These are phyloP conservation scores for Sisor rabdophorus DNA, from an alignment of 2,113 vertebrate genomes.

Conservation along the genomic window DNA sequence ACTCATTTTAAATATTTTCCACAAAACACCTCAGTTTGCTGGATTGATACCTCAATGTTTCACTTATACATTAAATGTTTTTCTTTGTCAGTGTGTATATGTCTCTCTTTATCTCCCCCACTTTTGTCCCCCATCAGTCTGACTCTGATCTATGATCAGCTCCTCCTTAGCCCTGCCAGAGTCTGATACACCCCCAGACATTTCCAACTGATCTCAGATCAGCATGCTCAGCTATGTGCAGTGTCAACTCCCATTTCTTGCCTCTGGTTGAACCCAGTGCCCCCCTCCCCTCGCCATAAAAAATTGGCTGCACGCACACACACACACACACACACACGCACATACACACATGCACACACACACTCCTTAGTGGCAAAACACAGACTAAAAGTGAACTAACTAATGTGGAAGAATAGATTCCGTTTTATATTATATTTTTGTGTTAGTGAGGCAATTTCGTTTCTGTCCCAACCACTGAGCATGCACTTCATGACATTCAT, in stretches of 20 bases:
- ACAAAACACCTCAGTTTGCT: neutral
- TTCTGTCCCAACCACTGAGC: neutral
- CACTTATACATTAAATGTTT: neutral
- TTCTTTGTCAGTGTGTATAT: neutral
- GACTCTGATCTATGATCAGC: slow-evolving; percentile 11
- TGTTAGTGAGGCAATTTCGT: neutral
- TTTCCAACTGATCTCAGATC: slow-evolving; percentile 6
- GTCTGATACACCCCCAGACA: neutral
- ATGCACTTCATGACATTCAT: neutral
- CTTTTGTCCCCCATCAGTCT: neutral
- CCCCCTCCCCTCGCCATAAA: neutral
- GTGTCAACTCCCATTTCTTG: slow-evolving; percentile 22
- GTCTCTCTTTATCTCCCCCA: neutral
- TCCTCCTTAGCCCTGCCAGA: neutral
- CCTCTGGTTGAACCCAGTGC: slow-evolving; percentile 27
- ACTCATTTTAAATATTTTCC: neutral
- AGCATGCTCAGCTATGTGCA: neutral
- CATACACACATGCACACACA: neutral
- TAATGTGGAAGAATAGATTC: neutral
- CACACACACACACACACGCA: neutral
- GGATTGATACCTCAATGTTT: neutral
- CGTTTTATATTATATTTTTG: neutral
- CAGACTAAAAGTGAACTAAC: neutral
- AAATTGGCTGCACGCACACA: neutral
- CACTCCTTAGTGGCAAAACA: neutral